Conservation (phyloP, 2,888 invertebrate genomes). For the Ferdinandea cuprea region DNA sequence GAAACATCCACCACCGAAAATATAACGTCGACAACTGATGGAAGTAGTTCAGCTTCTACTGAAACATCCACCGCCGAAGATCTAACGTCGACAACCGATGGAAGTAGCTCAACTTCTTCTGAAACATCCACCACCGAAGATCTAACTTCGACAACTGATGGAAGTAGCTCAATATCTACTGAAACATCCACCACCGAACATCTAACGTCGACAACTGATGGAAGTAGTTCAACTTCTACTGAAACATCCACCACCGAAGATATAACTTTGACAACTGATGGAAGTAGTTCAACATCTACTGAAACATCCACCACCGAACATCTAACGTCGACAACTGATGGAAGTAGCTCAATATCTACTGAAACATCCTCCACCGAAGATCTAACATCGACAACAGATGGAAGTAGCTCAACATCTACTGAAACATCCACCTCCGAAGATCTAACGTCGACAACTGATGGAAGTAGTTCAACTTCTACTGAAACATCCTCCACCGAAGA, state of each 20-base stretch:
- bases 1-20: background rate
- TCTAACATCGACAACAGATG: background rate
- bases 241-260: no score
- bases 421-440: slow-evolving; percentile 1
- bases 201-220: no score
- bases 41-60: background rate
- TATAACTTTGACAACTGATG: background rate
- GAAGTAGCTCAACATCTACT: no score
- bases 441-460: background rate
- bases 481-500: background rate
- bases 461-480: background rate
- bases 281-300: background rate
- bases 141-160: no score
- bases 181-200: no score
- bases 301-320: background rate
- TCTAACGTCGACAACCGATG: background rate
- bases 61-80: background rate
- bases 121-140: background rate
- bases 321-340: background rate
- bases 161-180: no score
- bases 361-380: background rate
- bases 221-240: no score
- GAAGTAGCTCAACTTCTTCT: no score
- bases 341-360: background rate
- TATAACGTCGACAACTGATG: background rate